Evolutionary conservation across 2,113 vertebrate genomes (phyloP).

Genomic region (Toxotes jaculatrix): DNA sequence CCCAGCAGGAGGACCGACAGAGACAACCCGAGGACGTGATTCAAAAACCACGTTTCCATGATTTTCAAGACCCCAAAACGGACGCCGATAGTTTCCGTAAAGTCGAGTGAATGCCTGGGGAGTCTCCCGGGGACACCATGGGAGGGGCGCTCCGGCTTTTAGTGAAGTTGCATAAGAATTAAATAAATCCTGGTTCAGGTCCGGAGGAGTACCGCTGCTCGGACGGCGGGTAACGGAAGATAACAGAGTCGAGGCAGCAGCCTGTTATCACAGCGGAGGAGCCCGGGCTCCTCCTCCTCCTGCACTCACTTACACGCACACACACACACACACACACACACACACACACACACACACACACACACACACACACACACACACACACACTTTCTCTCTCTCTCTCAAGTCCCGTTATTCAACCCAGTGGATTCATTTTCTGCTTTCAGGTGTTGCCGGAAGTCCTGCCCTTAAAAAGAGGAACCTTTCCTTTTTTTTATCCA

Average conservation of each 20-base stretch:
- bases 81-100: conserved; percentile 62
- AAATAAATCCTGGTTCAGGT: conserved; percentile 50
- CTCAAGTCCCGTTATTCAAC: conserved; percentile 7
- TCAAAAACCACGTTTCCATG: conserved; percentile 83
- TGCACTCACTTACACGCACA: conserved; percentile 4
- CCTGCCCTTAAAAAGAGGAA: background rate
- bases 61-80: conserved; percentile 61
- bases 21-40: conserved; percentile 68
- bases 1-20: conserved; percentile 75
- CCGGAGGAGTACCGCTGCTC: conserved; percentile 60
- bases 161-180: conserved; percentile 48
- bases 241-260: conserved; percentile 64
- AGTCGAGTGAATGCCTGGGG: conserved; percentile 64
- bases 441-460: conserved; percentile 58
- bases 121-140: conserved; percentile 80
- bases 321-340: background rate
- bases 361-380: background rate
- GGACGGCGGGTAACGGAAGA: conserved; percentile 71
- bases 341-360: conserved; percentile 14
- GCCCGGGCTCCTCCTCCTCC: conserved; percentile 77
- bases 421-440: conserved; percentile 8
- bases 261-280: conserved; percentile 75
- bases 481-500: background rate
- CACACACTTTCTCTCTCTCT: background rate
- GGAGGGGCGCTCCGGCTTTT: conserved; percentile 51